These are phyloP conservation scores for Florisuga fusca DNA, from an alignment of 2,797 vertebrate species.

Conservation along the genomic window DNA sequence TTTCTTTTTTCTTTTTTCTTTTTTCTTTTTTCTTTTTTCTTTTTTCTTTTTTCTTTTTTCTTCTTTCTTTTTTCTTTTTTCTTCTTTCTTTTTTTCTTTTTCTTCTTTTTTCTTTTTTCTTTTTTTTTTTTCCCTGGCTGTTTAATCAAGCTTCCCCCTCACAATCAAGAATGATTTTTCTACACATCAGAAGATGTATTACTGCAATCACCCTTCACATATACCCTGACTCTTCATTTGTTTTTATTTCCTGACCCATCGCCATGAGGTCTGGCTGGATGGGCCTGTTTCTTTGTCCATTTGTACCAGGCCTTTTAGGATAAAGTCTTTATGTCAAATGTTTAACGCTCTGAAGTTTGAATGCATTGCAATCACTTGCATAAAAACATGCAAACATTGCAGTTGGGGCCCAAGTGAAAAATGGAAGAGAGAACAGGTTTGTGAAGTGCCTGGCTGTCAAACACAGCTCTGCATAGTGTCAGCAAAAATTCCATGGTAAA, in stretches of 20 bases:
- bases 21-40: background rate
- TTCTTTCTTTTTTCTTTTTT: background rate
- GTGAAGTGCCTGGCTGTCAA: background rate
- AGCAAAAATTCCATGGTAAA: slow-evolving; percentile 7
- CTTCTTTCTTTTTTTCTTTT: too few species aligned
- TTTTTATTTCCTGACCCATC: background rate
- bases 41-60: background rate
- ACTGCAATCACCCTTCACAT: background rate
- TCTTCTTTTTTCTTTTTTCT: too few species aligned
- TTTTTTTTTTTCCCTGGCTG: background rate
- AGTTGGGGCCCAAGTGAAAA: background rate
- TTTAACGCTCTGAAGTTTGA: background rate
- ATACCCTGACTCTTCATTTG: background rate
- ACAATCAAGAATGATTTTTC: background rate
- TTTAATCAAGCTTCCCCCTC: background rate
- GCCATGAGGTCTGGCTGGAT: background rate
- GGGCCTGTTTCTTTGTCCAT: background rate
- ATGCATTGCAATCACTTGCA: background rate
- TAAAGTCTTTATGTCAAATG: accelerated
- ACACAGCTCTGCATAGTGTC: background rate
- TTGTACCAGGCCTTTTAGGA: background rate
- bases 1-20: background rate
- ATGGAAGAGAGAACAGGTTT: background rate
- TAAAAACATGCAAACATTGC: background rate
- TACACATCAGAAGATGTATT: background rate